These are phyloP conservation scores for Acholoe squamosa DNA, from an alignment of 2,888 invertebrate genomes.

Conservation along the genomic window DNA sequence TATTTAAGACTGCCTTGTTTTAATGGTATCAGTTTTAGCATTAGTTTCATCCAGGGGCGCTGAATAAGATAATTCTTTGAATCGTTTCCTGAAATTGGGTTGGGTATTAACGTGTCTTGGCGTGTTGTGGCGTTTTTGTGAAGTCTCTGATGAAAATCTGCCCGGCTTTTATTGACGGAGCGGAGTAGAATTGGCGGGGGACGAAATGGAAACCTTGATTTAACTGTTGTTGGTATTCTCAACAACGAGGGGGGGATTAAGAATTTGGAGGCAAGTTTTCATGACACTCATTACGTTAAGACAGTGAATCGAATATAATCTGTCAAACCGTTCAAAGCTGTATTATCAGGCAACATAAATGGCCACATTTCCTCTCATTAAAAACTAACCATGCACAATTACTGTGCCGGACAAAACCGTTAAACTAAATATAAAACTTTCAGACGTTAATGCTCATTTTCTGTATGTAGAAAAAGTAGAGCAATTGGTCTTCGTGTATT, in stretches of 20 bases:
- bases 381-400: neutral
- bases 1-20: slow-evolving; percentile 53
- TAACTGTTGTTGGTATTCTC: slow-evolving; percentile 49
- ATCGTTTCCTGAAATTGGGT: slow-evolving; percentile 54
- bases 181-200: slow-evolving; percentile 42
- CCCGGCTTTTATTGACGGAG: slow-evolving; percentile 28
- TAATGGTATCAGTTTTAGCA: slow-evolving; percentile 51
- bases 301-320: slow-evolving; percentile 55
- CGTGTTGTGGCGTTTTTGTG: neutral
- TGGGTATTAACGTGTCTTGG: slow-evolving; percentile 51
- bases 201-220: slow-evolving; percentile 39
- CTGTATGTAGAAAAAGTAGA: slow-evolving; percentile 6
- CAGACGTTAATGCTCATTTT: slow-evolving; percentile 28
- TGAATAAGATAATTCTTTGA: slow-evolving; percentile 54
- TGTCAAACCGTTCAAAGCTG: slow-evolving; percentile 39
- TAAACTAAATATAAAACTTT: slow-evolving; percentile 24
- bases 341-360: neutral
- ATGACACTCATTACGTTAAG: neutral
- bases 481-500: neutral
- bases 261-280: slow-evolving; percentile 3
- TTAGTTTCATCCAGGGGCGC: slow-evolving; percentile 52
- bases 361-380: neutral
- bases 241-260: neutral
- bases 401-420: neutral
- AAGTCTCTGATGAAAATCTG: slow-evolving; percentile 36